Evolutionary conservation across 2,797 vertebrate genomes (phyloP).

Genomic region (Acanthopagrus latus): DNA sequence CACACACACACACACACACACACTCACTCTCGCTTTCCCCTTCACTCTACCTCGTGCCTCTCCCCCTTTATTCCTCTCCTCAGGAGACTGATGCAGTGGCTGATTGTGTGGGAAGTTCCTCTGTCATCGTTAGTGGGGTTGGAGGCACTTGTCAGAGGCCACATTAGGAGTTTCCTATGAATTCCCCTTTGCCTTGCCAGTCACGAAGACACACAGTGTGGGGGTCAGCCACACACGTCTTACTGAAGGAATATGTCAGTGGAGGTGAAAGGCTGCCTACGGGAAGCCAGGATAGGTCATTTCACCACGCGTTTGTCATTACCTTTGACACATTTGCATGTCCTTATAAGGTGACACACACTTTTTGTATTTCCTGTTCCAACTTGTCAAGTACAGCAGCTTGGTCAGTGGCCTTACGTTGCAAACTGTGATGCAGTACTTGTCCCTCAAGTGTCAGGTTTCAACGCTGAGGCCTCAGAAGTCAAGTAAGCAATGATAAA

Average conservation of each 20-base stretch:
- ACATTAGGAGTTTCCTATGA: constrained; percentile 80
- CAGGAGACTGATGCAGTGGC: constrained; percentile 81
- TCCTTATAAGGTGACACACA: background rate
- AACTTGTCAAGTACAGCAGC: no score
- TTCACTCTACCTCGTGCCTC: background rate
- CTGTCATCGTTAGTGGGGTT: constrained; percentile 82
- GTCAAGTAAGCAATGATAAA: no score
- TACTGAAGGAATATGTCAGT: constrained; percentile 10
- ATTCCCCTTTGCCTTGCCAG: constrained; percentile 59
- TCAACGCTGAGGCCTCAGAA: no score
- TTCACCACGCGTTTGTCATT: constrained; percentile 3
- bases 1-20: constrained; percentile 24
- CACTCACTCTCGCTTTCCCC: background rate
- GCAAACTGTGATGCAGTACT: no score
- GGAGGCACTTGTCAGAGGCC: constrained; percentile 79
- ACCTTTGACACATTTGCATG: background rate
- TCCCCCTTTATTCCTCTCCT: constrained; percentile 28
- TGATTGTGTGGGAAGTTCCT: constrained; percentile 83
- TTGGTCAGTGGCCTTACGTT: no score
- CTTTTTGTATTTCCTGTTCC: background rate
- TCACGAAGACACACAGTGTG: constrained; percentile 40
- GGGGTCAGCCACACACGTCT: constrained; percentile 39
- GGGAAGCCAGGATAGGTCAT: constrained; percentile 6
- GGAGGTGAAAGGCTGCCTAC: constrained; percentile 30
- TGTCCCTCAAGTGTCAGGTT: no score